Percentiles rank a stretch among this genome's conserved stretches.
phyloP scores from a whole-genome alignment of 2,797 vertebrate genomes.

The Danio albolineatus region DNA sequence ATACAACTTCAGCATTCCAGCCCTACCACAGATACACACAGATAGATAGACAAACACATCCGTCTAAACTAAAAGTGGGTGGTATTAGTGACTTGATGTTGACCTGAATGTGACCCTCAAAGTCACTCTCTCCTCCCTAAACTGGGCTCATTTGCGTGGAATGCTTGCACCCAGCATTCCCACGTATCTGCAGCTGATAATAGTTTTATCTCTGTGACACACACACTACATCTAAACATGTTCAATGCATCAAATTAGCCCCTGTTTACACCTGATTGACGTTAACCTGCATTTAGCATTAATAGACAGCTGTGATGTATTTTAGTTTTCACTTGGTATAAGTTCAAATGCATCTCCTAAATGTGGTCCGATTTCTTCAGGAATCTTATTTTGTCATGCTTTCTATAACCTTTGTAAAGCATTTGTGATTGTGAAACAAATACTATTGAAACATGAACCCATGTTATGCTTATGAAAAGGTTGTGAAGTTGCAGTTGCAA shows the following conservation, averaged over 20 bases:
- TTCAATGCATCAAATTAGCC: constrained; percentile 1
- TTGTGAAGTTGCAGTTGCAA: too few species aligned
- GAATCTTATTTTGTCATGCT: too few species aligned
- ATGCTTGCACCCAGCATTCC: constrained; percentile 59
- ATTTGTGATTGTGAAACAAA: too few species aligned
- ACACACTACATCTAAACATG: constrained; percentile 37
- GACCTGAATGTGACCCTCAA: constrained; percentile 55
- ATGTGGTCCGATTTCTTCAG: too few species aligned
- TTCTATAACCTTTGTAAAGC: too few species aligned
- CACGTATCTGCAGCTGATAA: constrained; percentile 63
- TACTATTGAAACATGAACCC: too few species aligned
- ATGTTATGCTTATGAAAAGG: too few species aligned
- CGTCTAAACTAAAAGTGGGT: constrained; percentile 43
- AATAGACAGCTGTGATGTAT: too few species aligned
- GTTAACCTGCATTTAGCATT: too few species aligned
- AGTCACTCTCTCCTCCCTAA: constrained; percentile 61
- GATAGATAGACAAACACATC: constrained; percentile 51
- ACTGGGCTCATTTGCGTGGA: constrained; percentile 54
- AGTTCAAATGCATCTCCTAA: too few species aligned
- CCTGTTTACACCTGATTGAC: neutral
- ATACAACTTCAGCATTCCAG: constrained; percentile 36
- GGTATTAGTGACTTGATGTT: constrained; percentile 55
- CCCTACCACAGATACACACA: constrained; percentile 48
- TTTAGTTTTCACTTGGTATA: too few species aligned
- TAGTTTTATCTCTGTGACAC: constrained; percentile 49